Evolutionary conservation across 2,113 vertebrate species (phyloP).

Genomic region (Elephas maximus): DNA sequence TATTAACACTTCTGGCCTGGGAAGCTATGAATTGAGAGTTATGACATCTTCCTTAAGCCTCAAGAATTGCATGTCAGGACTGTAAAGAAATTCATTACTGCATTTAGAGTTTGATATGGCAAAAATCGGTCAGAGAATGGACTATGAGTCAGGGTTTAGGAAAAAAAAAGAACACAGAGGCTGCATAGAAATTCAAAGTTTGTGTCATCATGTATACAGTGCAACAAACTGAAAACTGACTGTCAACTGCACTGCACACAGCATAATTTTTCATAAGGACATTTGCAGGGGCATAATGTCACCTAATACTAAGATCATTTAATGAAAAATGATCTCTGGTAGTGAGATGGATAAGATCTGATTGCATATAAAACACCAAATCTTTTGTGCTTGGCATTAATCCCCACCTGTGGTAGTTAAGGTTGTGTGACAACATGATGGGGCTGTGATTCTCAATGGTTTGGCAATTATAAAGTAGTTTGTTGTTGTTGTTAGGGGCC

Average conservation of each 20-base stretch:
- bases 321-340: not conserved
- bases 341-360: fast-evolving
- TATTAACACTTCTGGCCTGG: not conserved
- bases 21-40: not conserved
- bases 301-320: not conserved
- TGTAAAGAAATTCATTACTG: too few species aligned
- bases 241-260: not conserved
- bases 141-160: not conserved
- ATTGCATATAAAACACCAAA: not conserved
- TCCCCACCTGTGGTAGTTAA: not conserved
- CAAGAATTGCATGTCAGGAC: not conserved
- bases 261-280: not conserved
- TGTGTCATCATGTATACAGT: not conserved
- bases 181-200: not conserved
- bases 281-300: not conserved
- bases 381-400: not conserved
- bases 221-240: not conserved
- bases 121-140: not conserved
- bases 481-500: too few species aligned
- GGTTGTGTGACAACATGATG: too few species aligned
- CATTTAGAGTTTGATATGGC: not conserved
- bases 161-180: not conserved
- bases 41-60: not conserved
- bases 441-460: too few species aligned
- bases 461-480: too few species aligned